These are phyloP conservation scores for Drosophila pseudoananassae DNA, from an alignment of 1,140 invertebrate species.

Conservation along the genomic window DNA sequence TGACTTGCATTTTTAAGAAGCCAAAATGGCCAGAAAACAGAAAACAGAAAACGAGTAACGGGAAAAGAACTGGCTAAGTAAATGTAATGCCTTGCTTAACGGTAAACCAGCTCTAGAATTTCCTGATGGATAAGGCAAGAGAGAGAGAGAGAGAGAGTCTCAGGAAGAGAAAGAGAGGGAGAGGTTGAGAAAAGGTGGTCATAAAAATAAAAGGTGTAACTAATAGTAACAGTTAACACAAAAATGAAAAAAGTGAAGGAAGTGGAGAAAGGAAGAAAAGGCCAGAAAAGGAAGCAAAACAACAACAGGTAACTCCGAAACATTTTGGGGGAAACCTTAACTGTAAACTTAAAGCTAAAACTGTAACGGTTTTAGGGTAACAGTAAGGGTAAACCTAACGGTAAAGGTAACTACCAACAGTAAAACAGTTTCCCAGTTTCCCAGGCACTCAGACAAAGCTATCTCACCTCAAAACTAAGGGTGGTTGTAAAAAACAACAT, in stretches of 20 bases:
- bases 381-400: slow-evolving; percentile 2
- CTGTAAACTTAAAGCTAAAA: neutral
- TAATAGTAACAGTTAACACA: slow-evolving; percentile 39
- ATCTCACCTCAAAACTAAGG: neutral
- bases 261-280: too few species aligned
- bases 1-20: slow-evolving; percentile 69
- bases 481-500: neutral
- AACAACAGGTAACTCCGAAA: slow-evolving; percentile 14
- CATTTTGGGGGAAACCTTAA: slow-evolving; percentile 2
- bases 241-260: neutral
- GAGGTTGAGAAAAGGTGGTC: neutral
- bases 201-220: slow-evolving; percentile 28
- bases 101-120: slow-evolving; percentile 11
- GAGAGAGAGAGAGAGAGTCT: neutral
- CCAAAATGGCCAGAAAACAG: slow-evolving; percentile 33
- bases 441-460: neutral
- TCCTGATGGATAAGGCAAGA: neutral
- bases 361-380: neutral
- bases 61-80: slow-evolving; percentile 21
- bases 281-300: too few species aligned
- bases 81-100: slow-evolving; percentile 35
- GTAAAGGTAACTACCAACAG: slow-evolving; percentile 1
- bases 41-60: neutral
- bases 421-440: neutral
- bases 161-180: neutral